Base-by-base conservation (phyloP, 1,140 invertebrate genomes). In the Ceratina calcarata region DNA sequence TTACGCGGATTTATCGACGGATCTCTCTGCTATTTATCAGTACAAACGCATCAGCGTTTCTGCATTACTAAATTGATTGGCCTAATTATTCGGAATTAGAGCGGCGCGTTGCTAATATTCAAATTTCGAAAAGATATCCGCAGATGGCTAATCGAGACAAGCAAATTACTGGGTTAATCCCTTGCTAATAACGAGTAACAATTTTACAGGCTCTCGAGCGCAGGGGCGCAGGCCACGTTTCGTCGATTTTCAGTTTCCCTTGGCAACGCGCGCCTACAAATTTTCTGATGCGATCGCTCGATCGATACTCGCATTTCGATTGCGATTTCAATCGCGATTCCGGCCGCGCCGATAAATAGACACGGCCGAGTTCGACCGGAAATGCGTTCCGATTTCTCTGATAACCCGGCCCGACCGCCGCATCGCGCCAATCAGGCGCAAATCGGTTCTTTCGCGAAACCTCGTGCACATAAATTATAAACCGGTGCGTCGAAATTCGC, bases 311-410 rank as follows among this genome's bases (percentile, higher is more conserved):
- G 32, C 60, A 37, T 61, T 70, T 22, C 75, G 75, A 69, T 61
- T 69, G 66, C 45, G 37, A 53, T 77, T 77, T 70, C 51, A 77
- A 61, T 70, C 57, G 55, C 45, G 60, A 64, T 74, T 7, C 45
- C 37, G 37, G 45, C 18, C 37, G n/a, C 66, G 45, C 22, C 66
- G 66, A 78, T 55, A n/a, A 72, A 72, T 27, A 16, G n/a, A 22
- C n/a, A 10, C 53, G 18, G 10, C 20, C 16, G 49, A 64, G 22
- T 10, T 62, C 67, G 67, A n/a, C 27, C 58, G 58, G 57, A 37
- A 32, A 70, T 45, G 18, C 20, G 60, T 6, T 76, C n/a, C 58
- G 49, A 32, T 57, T 49, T 18, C 7, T 16, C 15, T 12, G 20
- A 51, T 67, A n/a, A 4, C 8, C 22, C 20, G 37, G 61, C 15